Conservation (phyloP, 1,140 invertebrate species). For the Zophobas morio region DNA sequence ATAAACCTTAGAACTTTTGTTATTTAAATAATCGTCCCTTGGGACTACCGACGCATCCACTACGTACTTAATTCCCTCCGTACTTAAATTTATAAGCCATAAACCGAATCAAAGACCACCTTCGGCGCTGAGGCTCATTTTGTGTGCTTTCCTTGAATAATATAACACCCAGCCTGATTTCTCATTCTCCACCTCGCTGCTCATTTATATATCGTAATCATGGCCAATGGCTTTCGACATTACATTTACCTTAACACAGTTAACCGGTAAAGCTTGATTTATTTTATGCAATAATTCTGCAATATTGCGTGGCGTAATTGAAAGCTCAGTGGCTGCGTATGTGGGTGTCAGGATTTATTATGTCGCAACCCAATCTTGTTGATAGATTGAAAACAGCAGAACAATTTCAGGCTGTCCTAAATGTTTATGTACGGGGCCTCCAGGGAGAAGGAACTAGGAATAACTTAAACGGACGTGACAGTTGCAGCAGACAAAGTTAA, state of each 20-base stretch:
- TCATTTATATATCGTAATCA: constrained; percentile 30
- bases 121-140: not conserved
- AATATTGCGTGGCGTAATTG: constrained; percentile 10
- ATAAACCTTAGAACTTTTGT: no score
- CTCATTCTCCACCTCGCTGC: constrained; percentile 17
- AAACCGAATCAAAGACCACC: no score
- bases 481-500: no score
- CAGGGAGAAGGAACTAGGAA: no score
- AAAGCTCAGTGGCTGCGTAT: constrained; percentile 2
- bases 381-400: constrained; percentile 13
- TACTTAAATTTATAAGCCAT: no score
- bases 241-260: not conserved
- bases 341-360: constrained; percentile 27
- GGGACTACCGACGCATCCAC: no score
- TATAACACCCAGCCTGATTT: constrained; percentile 5
- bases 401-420: not conserved
- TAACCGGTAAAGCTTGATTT: constrained; percentile 11
- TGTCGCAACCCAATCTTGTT: constrained; percentile 18
- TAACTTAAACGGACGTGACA: no score
- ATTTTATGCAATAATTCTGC: constrained; percentile 16
- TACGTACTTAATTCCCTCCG: no score
- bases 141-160: constrained; percentile 17
- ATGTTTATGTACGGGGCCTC: not conserved
- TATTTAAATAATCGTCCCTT: no score
- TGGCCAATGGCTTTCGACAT: constrained; percentile 20